Base-by-base conservation (phyloP, 2,888 invertebrate species). In the Heteromurus nitidus region DNA sequence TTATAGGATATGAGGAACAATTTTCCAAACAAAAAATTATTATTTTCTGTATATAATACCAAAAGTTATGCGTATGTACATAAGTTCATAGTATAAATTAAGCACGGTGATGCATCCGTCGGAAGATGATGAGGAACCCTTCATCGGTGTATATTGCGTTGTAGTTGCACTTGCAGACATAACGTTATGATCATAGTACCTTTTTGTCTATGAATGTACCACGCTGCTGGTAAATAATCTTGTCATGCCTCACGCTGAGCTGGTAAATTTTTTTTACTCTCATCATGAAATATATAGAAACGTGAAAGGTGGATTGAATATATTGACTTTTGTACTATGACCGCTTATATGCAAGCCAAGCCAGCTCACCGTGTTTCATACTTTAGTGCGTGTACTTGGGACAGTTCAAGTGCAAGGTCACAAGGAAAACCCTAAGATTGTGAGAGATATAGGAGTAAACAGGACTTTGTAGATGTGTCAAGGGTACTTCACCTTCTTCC, bases 401-500 rank as follows among this genome's bases (percentile, higher is more conserved):
- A 55, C 64, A 70, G 77, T 77, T 77, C 77, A 77, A 77, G 77
- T 77, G 77, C 77, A 77, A 77, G 77, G 77, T 77, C 77, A 62
- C 28, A 16, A 28, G 62, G 7, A 11, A 62, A 65, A 42, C 64
- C 16, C n/a, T 20, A 62, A 31, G 2, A 31, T 2, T 30, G 18
- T 1, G 64, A 47, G 62, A 53, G 72, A n/a, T n/a, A 42, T 20
- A 26, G 53, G 20, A 42, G 24, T 55, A 26, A 42, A 18, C 47
- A 13, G 22, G 20, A 36, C 36, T 20, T 13, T 36, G 9, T 64
- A 30, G 36, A 22, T 44, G 42, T 65, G 13, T 42, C 20, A 55
- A 55, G 55, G 44, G 36, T 44, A 26, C 16, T 58, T 75, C 28
- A 75, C 58, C 68, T 76, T 24, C 64, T 77, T 77, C 70, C 77